A percentile compares a stretch with the other conserved stretches of the same genome.
These are phyloP conservation scores for Danionella dracula DNA, from an alignment of 2,797 vertebrate genomes.

Conservation along the genomic window DNA sequence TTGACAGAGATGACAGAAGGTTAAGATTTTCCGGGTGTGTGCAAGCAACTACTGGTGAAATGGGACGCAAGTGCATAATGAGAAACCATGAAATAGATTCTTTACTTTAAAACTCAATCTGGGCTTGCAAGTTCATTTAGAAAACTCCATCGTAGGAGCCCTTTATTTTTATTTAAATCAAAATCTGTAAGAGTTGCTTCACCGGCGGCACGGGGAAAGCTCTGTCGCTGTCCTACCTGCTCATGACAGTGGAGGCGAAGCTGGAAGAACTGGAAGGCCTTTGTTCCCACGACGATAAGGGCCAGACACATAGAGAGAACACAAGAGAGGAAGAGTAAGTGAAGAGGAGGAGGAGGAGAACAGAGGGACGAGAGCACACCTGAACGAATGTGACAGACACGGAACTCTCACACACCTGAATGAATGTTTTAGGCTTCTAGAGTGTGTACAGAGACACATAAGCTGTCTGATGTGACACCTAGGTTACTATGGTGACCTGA, in stretches of 20 bases:
- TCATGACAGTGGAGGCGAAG: constrained; percentile 61
- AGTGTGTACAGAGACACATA: constrained; percentile 21
- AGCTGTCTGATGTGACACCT: constrained; percentile 18
- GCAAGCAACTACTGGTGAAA: no score
- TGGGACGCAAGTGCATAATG: no score
- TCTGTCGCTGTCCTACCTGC: no score
- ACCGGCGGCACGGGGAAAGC: no score
- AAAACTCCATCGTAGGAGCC: no score
- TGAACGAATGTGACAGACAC: background rate
- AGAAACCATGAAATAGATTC: no score
- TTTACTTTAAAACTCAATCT: no score
- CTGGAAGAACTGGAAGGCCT: constrained; percentile 74
- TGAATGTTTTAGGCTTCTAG: constrained; percentile 40
- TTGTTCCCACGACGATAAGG: constrained; percentile 36
- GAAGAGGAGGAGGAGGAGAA: background rate
- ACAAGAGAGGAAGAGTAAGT: constrained; percentile 23
- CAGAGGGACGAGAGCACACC: background rate
- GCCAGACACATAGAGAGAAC: constrained; percentile 14
- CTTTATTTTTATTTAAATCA: no score
- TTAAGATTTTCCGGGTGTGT: no score
- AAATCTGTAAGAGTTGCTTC: no score
- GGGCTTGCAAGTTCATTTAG: no score
- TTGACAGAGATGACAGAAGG: no score
- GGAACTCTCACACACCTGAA: background rate
- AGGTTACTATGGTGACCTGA: constrained; percentile 30